Base-by-base conservation (phyloP, 2,797 vertebrate genomes). In the Mareca strepera region DNA sequence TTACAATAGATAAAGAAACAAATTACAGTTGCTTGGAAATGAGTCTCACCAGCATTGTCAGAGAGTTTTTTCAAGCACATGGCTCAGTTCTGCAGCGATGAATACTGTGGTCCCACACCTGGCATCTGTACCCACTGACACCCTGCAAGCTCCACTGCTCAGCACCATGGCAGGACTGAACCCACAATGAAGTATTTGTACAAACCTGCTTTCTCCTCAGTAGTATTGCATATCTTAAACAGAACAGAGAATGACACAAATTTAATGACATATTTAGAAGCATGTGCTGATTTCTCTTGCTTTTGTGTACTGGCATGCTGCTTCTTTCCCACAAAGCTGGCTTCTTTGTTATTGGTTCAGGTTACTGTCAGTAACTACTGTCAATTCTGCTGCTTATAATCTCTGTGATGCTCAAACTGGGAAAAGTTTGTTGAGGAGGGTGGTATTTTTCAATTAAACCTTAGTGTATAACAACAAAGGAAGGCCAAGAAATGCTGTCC, bases 71-170 rank as follows among this genome's bases (percentile, higher is more conserved):
- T 41, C 15, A 83, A 56, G 41, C 7, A 64, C 37, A 44, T n/a
- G 9, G 12, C 18, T 88, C 26, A 55, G 33, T 31, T 81, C 44
- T 60, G 17, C 80, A 53, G 33, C 44, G 29, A 58, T 55, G 37
- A 69, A 41, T n/a, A 43, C 7, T n/a, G 20, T 59, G 23, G 4
- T 78, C 43, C 63, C 46, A 12, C 33, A 82, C 17, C 15, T 21
- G 60, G 18, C 5, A 58, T n/a, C 52, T 63, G 18, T 48, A 63
- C 29, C 17, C 0, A 0, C 1, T 15, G 39, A 41, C 14, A 41
- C 39, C 39, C 39, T 67, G 33, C 35, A 74, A 86, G 23, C 15
- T 70, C 48, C 75, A 23, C 69, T 86, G 11, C 48, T 74, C 35
- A 59, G n/a, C 17, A 55, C 31, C n/a, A 8, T 23, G 60, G 28